phyloP scores from a whole-genome alignment of 2,113 vertebrate species.

The Australoheros scitulus region DNA sequence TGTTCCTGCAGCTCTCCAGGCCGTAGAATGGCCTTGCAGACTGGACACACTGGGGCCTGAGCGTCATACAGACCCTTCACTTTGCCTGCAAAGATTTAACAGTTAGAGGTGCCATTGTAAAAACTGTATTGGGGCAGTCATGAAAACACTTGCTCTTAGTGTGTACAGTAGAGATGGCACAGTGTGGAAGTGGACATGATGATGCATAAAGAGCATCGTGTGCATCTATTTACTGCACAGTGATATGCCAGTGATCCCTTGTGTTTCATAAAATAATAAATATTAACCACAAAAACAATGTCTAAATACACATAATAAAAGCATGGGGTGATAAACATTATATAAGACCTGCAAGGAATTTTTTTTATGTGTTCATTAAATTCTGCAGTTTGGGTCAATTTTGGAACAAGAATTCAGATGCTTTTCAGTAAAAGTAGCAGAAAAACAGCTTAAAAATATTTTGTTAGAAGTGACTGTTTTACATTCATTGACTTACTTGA shows the following conservation, averaged over 20 bases:
- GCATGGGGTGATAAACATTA: background rate
- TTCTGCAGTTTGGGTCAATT: background rate
- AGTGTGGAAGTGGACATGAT: background rate
- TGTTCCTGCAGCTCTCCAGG: conserved; percentile 93
- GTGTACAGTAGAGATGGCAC: background rate
- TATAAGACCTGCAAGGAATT: background rate
- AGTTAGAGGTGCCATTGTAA: background rate
- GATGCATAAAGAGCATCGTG: background rate
- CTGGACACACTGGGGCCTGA: conserved; percentile 91
- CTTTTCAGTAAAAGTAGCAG: background rate
- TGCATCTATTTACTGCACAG: background rate
- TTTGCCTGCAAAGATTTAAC: conserved; percentile 53
- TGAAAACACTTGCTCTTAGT: background rate
- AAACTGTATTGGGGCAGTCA: background rate
- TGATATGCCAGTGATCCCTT: too few species aligned
- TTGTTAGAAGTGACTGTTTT: too few species aligned
- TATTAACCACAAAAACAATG: background rate
- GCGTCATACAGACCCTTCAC: conserved; percentile 86
- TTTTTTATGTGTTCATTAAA: background rate
- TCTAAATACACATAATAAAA: background rate
- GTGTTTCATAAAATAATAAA: background rate
- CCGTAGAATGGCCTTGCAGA: conserved; percentile 90
- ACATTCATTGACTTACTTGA: too few species aligned
- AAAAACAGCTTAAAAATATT: background rate
- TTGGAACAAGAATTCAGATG: background rate